Base-by-base conservation (phyloP, 2,888 invertebrate species). In the Pedicia rivosa region DNA sequence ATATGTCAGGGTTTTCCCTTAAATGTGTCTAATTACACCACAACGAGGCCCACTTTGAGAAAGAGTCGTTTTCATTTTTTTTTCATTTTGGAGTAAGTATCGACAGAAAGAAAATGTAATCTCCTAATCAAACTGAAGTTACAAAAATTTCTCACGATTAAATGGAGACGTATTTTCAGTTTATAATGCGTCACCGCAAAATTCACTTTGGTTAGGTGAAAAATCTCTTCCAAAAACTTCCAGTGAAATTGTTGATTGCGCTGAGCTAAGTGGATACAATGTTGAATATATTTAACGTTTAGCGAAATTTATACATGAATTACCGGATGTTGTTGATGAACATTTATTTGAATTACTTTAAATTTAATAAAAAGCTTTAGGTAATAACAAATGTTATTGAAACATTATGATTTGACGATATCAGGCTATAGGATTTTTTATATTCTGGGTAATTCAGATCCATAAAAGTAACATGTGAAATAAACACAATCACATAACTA, bases 211-310 rank as follows among this genome's bases (percentile, higher is more conserved):
- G 79, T 60, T 91, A 7, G 92, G 91, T 1, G 76, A 86, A 4
- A 82, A 83, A 0, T 70, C 80, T 0, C 51, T 78, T 5, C 66
- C 72, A 24, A 71, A 72, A 13, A 86, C 94, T 35, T 92, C 91
- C 0, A 60, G 68, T 35, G 84, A 91, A 65, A 90, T 95, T 42
- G 65, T 71, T 30, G 69, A 73, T 46, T 71, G 74, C 46, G 65
- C 70, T 9, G 94, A 94, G 1, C 72, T 79, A 0, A 83, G 83
- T 45, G 95, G 95, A 0, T 74, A 81, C 42, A 95, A 95, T 55
- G 79, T 74, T 12, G 95, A 95, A 57, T 95, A 95, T 59, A 65
- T 95, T 4, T 60, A 91, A 43, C 72, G 74, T 49, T 59, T 92
- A 51, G 87, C 86, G 0, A 68, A 76, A 39, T 84, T 87, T 48